phyloP scores from a whole-genome alignment of 2,888 invertebrate species.

The Ectobius pallidus region DNA sequence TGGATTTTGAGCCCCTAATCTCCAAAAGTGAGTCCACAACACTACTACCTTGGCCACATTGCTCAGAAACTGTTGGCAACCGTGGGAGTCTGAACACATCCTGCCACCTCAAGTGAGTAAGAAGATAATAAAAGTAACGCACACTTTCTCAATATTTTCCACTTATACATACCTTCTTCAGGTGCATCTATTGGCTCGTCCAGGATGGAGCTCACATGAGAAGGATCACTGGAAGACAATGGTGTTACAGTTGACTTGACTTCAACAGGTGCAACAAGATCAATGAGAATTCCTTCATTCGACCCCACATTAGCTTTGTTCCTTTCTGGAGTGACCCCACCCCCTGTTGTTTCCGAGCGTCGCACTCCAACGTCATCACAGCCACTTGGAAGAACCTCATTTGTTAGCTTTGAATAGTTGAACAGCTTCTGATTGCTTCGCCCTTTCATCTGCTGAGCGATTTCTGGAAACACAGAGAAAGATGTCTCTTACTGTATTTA shows the following conservation, averaged over 20 bases:
- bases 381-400: constrained; percentile 61
- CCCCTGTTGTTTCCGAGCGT: background rate
- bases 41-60: no score
- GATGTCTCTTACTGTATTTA: no score
- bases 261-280: constrained; percentile 67
- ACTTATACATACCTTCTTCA: constrained; percentile 59
- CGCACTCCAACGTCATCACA: background rate
- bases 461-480: background rate
- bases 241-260: constrained; percentile 33
- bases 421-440: constrained; percentile 66
- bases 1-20: no score
- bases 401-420: constrained; percentile 81
- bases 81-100: no score
- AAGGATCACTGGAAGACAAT: constrained; percentile 30
- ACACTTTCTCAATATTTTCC: no score
- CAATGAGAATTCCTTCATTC: constrained; percentile 75
- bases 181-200: constrained; percentile 78
- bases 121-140: no score
- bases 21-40: no score
- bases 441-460: background rate
- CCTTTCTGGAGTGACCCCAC: constrained; percentile 45
- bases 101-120: no score
- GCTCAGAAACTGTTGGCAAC: no score
- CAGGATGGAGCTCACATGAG: constrained; percentile 61
- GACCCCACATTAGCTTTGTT: constrained; percentile 33